phyloP scores from a whole-genome alignment of 2,888 invertebrate species.

The Yponomeuta plumbellus region DNA sequence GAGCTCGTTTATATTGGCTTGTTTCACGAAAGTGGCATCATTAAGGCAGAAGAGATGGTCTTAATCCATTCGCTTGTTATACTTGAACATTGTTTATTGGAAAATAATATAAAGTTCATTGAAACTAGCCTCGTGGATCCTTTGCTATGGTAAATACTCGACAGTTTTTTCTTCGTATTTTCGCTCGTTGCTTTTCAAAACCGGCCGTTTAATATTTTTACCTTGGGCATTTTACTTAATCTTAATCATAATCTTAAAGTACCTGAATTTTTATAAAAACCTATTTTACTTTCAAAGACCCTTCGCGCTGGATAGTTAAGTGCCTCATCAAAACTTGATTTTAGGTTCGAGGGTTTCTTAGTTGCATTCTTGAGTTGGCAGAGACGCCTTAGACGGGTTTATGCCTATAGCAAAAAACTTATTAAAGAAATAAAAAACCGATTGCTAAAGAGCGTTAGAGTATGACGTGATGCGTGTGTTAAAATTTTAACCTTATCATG shows the following conservation, averaged over 20 bases:
- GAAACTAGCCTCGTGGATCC: not conserved
- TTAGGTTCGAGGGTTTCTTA: not conserved
- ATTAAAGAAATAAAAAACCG: too few relatives aligned
- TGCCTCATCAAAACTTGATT: conserved; percentile 1
- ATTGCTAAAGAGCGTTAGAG: too few relatives aligned
- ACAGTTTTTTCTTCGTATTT: not conserved
- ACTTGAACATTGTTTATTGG: not conserved
- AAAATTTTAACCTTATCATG: too few relatives aligned
- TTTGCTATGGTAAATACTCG: not conserved
- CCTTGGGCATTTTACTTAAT: too few relatives aligned
- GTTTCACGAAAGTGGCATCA: not conserved
- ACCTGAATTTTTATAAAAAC: not conserved
- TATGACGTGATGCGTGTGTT: too few relatives aligned
- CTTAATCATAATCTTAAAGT: not conserved
- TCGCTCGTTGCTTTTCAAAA: not conserved
- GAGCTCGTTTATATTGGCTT: conserved; percentile 11
- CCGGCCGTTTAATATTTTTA: too few relatives aligned
- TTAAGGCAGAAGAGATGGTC: not conserved
- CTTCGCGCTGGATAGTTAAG: too few relatives aligned
- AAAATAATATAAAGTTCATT: not conserved
- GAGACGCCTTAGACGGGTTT: conserved; percentile 53
- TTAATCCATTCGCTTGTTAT: not conserved
- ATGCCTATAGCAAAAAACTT: conserved; percentile 44
- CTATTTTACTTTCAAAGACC: too few relatives aligned
- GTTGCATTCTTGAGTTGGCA: conserved; percentile 34